Evolutionary conservation across 1,140 invertebrate species (phyloP).

Genomic region (Pristionchus pacificus): DNA sequence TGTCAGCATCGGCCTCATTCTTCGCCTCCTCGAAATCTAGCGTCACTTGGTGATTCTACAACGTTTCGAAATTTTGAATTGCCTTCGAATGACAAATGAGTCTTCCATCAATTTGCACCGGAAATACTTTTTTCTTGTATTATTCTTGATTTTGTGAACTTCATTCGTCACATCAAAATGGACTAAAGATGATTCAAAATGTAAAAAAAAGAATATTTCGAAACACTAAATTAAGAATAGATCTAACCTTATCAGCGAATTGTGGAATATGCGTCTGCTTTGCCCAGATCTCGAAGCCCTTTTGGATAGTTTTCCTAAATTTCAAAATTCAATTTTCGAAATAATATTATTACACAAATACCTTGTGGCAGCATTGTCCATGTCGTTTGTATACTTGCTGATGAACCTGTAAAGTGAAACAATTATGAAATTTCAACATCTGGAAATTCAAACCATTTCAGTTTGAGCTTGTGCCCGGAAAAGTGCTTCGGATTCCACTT

Average conservation of each 20-base stretch:
- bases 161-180: background rate
- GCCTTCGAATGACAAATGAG: no score
- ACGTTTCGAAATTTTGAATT: no score
- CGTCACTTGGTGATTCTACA: conserved; percentile 11
- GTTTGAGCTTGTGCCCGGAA: conserved; percentile 11
- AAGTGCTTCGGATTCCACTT: conserved; percentile 24
- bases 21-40: conserved; percentile 24
- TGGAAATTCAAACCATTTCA: no score
- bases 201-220: background rate
- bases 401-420: no score
- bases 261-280: conserved; percentile 18
- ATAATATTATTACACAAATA: no score
- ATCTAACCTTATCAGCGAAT: conserved; percentile 16
- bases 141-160: no score
- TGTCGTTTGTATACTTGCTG: conserved; percentile 23
- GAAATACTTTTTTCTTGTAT: no score
- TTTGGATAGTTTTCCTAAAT: conserved; percentile 16
- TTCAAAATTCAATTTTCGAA: no score
- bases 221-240: conserved; percentile 1
- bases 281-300: conserved; percentile 24
- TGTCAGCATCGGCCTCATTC: conserved; percentile 20
- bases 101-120: no score
- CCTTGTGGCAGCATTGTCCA: no score
- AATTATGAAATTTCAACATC: no score
- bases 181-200: background rate